These are phyloP conservation scores for Piaya cayana DNA, from an alignment of 2,113 vertebrate species.

Conservation along the genomic window DNA sequence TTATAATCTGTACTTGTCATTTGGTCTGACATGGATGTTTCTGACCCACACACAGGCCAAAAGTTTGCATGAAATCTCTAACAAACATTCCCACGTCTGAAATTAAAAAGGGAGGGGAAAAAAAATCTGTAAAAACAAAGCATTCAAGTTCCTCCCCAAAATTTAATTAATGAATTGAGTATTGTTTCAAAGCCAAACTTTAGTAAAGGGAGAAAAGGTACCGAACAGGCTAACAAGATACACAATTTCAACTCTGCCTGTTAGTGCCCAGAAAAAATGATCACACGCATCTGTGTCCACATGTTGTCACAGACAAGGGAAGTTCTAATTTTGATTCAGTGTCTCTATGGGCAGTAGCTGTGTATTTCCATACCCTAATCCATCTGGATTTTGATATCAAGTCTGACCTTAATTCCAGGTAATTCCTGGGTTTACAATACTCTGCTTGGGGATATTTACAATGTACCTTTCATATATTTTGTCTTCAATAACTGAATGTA, in stretches of 20 bases:
- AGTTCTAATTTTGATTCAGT: background rate
- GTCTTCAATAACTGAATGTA: background rate
- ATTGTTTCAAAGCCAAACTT: background rate
- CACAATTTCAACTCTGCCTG: background rate
- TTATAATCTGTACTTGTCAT: background rate
- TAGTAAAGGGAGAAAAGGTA: background rate
- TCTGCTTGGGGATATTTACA: background rate
- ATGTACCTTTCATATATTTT: background rate
- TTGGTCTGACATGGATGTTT: background rate
- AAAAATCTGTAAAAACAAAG: background rate
- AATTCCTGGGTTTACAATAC: background rate
- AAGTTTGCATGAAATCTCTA: background rate
- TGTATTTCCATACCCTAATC: background rate
- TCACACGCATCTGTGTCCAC: accelerated
- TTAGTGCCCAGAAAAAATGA: background rate
- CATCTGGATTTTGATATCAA: background rate
- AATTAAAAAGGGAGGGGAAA: background rate
- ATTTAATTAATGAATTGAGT: background rate
- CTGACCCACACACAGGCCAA: background rate
- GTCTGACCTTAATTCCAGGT: background rate
- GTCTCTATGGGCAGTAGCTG: background rate
- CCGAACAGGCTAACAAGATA: background rate
- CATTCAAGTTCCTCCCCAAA: background rate
- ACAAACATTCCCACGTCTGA: background rate
- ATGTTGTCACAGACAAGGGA: background rate